Evolutionary conservation across 2,797 vertebrate species (phyloP).

Genomic region (Acrossocheilus fasciatus): DNA sequence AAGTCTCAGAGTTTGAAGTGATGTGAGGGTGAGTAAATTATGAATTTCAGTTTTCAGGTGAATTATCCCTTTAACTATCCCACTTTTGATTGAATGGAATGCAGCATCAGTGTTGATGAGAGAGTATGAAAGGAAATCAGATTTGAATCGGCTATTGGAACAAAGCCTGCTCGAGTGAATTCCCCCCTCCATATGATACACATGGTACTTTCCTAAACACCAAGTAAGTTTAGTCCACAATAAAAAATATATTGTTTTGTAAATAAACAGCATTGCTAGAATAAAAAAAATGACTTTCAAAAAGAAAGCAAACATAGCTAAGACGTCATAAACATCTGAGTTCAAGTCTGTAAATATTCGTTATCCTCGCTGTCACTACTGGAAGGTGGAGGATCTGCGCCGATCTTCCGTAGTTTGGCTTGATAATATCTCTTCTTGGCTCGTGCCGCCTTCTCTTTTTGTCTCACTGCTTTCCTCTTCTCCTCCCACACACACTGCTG

Average conservation of each 20-base stretch:
- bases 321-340: conserved; percentile 36
- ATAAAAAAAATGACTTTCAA: conserved; percentile 43
- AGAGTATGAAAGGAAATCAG: background rate
- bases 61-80: background rate
- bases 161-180: background rate
- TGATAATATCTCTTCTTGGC: conserved; percentile 81
- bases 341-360: conserved; percentile 39
- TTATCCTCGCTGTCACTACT: conserved; percentile 73
- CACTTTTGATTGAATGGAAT: background rate
- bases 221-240: conserved; percentile 46
- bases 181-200: conserved; percentile 25
- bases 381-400: conserved; percentile 68
- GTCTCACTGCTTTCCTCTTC: conserved; percentile 72
- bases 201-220: conserved; percentile 33
- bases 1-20: background rate
- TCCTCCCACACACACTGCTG: conserved; percentile 80
- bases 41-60: background rate
- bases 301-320: conserved; percentile 43
- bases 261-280: conserved; percentile 50
- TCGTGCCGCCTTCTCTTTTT: conserved; percentile 78
- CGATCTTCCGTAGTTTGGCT: conserved; percentile 77
- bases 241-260: conserved; percentile 52
- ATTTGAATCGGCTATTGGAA: background rate
- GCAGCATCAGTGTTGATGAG: conserved; percentile 1
- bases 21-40: background rate